A percentile compares a stretch with the other conserved stretches of the same genome.
Evolutionary conservation across 2,797 vertebrate species (phyloP).

Genomic region (Spinibarbus caldwelli): DNA sequence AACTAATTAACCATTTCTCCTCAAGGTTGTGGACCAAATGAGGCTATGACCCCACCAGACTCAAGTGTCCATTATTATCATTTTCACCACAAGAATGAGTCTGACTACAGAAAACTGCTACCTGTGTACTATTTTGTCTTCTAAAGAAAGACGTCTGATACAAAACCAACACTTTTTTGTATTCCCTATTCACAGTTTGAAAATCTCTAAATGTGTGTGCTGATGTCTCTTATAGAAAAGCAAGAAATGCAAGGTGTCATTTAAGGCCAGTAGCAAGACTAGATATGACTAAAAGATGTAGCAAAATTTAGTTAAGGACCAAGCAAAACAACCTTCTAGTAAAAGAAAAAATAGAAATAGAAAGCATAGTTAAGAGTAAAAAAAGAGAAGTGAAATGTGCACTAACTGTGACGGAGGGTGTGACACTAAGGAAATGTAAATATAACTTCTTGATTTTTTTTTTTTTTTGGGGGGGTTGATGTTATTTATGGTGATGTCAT

Average conservation of each 20-base stretch:
- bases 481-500: neutral
- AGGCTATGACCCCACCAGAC: conserved; percentile 30
- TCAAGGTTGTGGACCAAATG: neutral
- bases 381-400: conserved; percentile 26
- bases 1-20: conserved; percentile 40
- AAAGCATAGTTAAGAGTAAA: conserved; percentile 25
- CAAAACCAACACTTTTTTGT: neutral
- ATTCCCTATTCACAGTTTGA: neutral
- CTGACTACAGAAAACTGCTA: neutral
- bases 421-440: conserved; percentile 16
- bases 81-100: neutral
- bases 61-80: neutral
- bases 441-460: neutral
- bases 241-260: neutral
- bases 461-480: neutral
- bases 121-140: neutral
- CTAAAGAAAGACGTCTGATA: neutral
- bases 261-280: neutral
- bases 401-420: neutral
- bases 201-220: neutral
- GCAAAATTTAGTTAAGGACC: neutral
- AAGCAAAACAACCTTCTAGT: neutral
- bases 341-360: neutral
- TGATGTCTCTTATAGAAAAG: neutral
- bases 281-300: neutral